These are phyloP conservation scores for Laterallus jamaicensis DNA, from an alignment of 2,113 vertebrate species.

Conservation along the genomic window DNA sequence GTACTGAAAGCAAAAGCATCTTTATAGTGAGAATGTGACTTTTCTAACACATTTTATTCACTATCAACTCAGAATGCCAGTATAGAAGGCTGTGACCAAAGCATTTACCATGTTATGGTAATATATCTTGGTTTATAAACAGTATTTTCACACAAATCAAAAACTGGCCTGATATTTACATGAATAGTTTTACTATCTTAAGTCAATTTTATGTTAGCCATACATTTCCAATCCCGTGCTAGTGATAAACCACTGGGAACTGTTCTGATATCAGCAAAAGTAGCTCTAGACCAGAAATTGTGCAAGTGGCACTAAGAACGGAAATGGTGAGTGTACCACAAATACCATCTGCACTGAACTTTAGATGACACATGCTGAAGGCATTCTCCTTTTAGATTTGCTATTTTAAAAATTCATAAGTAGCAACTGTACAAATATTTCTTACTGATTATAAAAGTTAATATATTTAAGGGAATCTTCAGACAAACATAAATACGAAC, in stretches of 20 bases:
- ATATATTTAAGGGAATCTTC: background rate
- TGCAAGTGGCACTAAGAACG: background rate
- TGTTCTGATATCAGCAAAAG: background rate
- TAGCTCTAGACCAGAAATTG: background rate
- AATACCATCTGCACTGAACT: background rate
- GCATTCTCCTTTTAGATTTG: background rate
- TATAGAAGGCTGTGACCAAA: background rate
- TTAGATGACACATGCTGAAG: background rate
- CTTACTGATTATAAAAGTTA: background rate
- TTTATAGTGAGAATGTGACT: background rate
- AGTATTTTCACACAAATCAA: background rate
- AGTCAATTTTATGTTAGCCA: background rate
- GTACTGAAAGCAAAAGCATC: background rate
- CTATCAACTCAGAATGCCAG: background rate
- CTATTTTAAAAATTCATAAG: background rate
- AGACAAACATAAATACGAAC: background rate
- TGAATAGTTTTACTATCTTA: background rate
- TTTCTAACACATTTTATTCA: background rate
- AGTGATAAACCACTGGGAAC: background rate
- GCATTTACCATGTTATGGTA: background rate
- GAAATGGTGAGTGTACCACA: background rate
- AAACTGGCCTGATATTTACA: background rate
- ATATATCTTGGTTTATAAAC: background rate
- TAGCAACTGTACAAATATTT: background rate
- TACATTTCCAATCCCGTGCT: background rate